These are phyloP conservation scores for Acrossocheilus wenchowensis DNA, from an alignment of 2,797 vertebrate species.

Conservation along the genomic window DNA sequence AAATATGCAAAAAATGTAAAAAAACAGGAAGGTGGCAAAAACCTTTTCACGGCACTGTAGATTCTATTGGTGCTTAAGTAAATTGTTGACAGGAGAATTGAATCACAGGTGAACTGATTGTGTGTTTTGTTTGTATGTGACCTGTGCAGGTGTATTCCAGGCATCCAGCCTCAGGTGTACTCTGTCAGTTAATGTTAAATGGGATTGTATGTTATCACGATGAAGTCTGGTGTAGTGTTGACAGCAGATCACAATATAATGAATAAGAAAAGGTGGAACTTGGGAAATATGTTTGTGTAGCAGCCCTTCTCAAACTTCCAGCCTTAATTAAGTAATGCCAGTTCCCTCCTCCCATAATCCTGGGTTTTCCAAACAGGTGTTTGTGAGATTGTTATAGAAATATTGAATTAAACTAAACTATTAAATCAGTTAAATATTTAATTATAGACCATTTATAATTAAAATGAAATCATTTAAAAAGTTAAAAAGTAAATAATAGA, in stretches of 20 bases:
- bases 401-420: background rate
- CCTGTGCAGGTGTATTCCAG: slow-evolving; percentile 37
- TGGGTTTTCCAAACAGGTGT: background rate
- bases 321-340: too few species aligned
- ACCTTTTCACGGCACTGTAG: too few species aligned
- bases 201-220: slow-evolving; percentile 22
- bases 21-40: too few species aligned
- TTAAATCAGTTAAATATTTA: background rate
- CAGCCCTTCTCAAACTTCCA: background rate
- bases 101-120: slow-evolving; percentile 15
- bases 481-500: background rate
- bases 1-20: too few species aligned
- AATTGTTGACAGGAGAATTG: background rate
- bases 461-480: background rate
- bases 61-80: background rate
- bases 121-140: slow-evolving; percentile 19
- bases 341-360: background rate
- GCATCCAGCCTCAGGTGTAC: background rate
- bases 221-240: slow-evolving; percentile 2
- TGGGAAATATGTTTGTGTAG: background rate
- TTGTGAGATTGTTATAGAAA: background rate
- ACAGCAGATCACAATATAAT: slow-evolving; percentile 4
- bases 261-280: background rate
- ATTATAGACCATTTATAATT: background rate
- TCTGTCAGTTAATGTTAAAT: background rate